These are phyloP conservation scores for Netelia virgata DNA, from an alignment of 2,888 invertebrate species.

Conservation along the genomic window DNA sequence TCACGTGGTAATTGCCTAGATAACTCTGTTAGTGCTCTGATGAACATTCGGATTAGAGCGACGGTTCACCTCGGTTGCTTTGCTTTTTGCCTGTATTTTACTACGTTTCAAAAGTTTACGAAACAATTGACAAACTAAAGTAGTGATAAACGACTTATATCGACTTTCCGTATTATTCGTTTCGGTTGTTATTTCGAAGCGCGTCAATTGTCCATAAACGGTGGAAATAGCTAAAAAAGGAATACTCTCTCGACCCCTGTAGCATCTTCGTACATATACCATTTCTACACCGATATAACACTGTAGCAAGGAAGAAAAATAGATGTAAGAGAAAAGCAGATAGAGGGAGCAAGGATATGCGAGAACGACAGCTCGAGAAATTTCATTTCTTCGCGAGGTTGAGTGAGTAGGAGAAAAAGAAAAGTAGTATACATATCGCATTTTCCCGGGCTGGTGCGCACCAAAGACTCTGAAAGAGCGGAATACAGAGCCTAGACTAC, in stretches of 20 bases:
- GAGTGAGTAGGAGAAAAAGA: background rate
- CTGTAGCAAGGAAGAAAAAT: background rate
- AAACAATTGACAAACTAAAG: too few species aligned
- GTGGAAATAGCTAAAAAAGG: background rate
- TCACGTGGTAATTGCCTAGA: too few species aligned
- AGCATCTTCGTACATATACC: background rate
- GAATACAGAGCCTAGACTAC: conserved; percentile 14
- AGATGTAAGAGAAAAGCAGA: background rate
- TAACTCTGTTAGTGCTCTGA: too few species aligned
- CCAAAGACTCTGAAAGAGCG: conserved; percentile 30
- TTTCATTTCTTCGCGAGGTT: conserved; percentile 44
- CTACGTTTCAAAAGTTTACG: too few species aligned
- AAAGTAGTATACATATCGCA: conserved; percentile 20
- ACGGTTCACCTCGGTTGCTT: too few species aligned
- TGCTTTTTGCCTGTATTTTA: too few species aligned
- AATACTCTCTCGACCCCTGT: background rate
- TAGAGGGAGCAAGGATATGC: background rate
- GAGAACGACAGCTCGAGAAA: conserved; percentile 11
- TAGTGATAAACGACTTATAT: background rate
- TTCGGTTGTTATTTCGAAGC: conserved; percentile 45
- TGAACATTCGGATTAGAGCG: too few species aligned
- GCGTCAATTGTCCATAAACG: conserved; percentile 30
- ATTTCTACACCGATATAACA: background rate
- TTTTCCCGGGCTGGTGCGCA: conserved; percentile 37
- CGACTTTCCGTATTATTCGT: conserved; percentile 50